These are phyloP conservation scores for Odocoileus virginianus DNA, from an alignment of 2,113 vertebrate species.

Conservation along the genomic window DNA sequence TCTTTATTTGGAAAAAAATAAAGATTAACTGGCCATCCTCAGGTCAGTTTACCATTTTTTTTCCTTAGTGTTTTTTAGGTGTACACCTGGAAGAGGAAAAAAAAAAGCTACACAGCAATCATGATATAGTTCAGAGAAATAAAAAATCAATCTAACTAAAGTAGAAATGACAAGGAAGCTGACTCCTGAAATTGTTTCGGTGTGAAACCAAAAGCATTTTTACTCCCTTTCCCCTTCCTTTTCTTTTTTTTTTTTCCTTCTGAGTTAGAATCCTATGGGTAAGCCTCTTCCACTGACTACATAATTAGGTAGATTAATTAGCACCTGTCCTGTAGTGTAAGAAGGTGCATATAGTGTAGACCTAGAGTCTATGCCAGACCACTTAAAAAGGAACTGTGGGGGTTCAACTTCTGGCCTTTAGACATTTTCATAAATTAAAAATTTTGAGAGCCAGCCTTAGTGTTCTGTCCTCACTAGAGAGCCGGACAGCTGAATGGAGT, in stretches of 20 bases:
- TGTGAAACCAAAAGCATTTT: constrained; percentile 28
- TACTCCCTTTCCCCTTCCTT: neutral
- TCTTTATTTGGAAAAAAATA: neutral
- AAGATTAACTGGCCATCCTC: constrained; percentile 19
- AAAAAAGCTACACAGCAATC: neutral
- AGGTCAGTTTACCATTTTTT: neutral
- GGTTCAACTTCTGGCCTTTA: neutral
- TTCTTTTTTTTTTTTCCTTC: neutral
- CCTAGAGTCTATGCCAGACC: neutral
- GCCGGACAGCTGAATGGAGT: neutral
- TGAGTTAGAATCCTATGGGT: constrained; percentile 38
- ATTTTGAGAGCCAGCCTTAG: neutral
- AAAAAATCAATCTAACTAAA: constrained; percentile 24
- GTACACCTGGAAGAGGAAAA: neutral
- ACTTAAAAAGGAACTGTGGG: constrained; percentile 6
- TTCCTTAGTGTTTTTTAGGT: constrained; percentile 12
- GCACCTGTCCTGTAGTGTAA: constrained; percentile 53
- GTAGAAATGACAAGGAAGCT: constrained; percentile 42
- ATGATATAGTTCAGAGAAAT: neutral
- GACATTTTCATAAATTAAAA: constrained; percentile 42
- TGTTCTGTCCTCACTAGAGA: neutral
- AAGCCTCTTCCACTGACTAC: constrained; percentile 37
- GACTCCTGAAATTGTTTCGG: constrained; percentile 47
- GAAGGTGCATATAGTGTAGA: neutral
- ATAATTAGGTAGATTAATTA: constrained; percentile 67